These are phyloP conservation scores for Microctonus hyperodae DNA, from an alignment of 2,888 invertebrate species.

Conservation along the genomic window DNA sequence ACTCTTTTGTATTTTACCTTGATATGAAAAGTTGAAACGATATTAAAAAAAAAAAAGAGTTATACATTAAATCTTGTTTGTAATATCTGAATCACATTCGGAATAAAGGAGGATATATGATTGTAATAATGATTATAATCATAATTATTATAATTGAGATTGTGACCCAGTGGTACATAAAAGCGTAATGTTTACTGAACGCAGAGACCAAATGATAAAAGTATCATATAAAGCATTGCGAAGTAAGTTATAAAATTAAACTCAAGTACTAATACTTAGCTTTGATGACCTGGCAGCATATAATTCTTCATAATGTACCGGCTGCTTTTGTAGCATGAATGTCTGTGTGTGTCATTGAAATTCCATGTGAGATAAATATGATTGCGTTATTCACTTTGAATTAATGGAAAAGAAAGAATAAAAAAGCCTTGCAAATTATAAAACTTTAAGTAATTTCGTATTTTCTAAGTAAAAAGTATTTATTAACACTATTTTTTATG, in stretches of 20 bases:
- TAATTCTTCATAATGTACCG: background rate
- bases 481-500: background rate
- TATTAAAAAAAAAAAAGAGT: background rate
- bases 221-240: background rate
- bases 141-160: too few species aligned
- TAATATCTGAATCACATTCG: background rate
- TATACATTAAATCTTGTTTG: too few species aligned
- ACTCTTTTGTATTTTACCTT: background rate
- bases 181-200: too few species aligned
- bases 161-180: too few species aligned
- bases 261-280: slow-evolving; percentile 14
- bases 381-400: background rate
- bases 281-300: slow-evolving; percentile 19
- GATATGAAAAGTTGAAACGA: background rate
- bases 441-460: background rate
- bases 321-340: background rate
- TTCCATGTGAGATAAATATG: slow-evolving; percentile 5
- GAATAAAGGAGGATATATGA: background rate
- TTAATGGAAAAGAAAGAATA: background rate
- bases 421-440: background rate
- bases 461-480: background rate
- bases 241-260: slow-evolving; percentile 14
- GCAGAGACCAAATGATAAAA: background rate
- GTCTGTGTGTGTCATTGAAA: slow-evolving; percentile 14
- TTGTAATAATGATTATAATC: too few species aligned